phyloP scores from a whole-genome alignment of 2,888 invertebrate species.

The Petrophora chlorosata region DNA sequence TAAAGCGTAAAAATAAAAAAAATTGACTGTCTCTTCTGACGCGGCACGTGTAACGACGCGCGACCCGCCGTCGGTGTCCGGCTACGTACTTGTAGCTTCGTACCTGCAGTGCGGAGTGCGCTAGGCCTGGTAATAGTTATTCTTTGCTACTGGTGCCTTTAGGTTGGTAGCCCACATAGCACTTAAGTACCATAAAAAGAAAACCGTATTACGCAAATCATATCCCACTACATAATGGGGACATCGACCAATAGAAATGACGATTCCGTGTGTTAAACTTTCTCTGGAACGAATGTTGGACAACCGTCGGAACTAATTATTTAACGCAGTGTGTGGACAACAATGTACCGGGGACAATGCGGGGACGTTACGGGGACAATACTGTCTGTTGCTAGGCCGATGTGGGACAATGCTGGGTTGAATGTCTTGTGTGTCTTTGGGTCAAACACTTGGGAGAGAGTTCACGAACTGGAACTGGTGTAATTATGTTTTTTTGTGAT shows the following conservation, averaged over 20 bases:
- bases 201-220: conserved; percentile 32
- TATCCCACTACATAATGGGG: conserved; percentile 29
- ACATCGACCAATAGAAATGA: conserved; percentile 37
- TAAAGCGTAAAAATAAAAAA: too few relatives aligned
- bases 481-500: too few relatives aligned
- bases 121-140: too few relatives aligned
- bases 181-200: conserved; percentile 5
- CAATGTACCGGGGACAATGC: conserved; percentile 44
- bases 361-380: conserved; percentile 21
- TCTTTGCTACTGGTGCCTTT: too few relatives aligned
- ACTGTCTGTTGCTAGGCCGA: conserved; percentile 25
- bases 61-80: too few relatives aligned
- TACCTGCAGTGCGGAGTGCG: too few relatives aligned
- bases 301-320: conserved; percentile 67
- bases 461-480: conserved; percentile 9
- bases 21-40: too few relatives aligned
- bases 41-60: too few relatives aligned
- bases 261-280: conserved; percentile 49
- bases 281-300: conserved; percentile 69
- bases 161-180: too few relatives aligned
- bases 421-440: conserved; percentile 15
- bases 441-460: conserved; percentile 23
- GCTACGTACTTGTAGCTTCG: too few relatives aligned
- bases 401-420: conserved; percentile 16
- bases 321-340: conserved; percentile 54